These are phyloP conservation scores for Eupeodes luniger DNA, from an alignment of 2,888 invertebrate genomes.

Conservation along the genomic window DNA sequence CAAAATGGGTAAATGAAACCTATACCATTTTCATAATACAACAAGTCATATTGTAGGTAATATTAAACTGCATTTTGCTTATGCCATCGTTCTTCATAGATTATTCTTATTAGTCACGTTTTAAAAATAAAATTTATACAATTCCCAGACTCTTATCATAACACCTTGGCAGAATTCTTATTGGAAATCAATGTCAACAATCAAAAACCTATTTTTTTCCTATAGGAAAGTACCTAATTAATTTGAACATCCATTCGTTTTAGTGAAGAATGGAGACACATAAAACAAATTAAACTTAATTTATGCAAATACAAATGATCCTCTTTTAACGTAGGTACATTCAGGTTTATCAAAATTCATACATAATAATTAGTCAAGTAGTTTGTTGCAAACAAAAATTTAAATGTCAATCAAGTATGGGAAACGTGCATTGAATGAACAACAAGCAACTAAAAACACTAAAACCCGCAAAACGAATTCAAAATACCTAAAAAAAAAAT, in stretches of 20 bases:
- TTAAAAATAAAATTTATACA: conserved; percentile 3
- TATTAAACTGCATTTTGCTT: conserved; percentile 4
- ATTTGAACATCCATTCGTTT: not conserved
- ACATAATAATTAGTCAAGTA: not conserved
- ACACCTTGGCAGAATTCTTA: not conserved
- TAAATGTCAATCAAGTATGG: conserved; percentile 19
- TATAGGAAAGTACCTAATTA: not conserved
- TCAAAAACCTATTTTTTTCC: not conserved
- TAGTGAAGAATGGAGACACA: not conserved
- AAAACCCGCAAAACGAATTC: not conserved
- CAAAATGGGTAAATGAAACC: not conserved
- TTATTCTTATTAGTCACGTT: not conserved
- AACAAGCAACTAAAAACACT: not conserved
- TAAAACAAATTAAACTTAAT: not conserved
- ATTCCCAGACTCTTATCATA: not conserved
- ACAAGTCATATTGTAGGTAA: conserved; percentile 5
- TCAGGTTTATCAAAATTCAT: conserved; percentile 3
- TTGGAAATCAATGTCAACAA: not conserved
- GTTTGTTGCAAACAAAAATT: not conserved
- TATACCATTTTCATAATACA: conserved; percentile 9
- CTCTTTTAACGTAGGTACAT: not conserved
- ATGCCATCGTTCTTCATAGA: not conserved
- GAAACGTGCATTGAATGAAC: not conserved
- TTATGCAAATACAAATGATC: not conserved
- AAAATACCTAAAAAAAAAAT: not conserved